Base-by-base conservation (phyloP, 2,888 invertebrate genomes). In the Phengaris arion region DNA sequence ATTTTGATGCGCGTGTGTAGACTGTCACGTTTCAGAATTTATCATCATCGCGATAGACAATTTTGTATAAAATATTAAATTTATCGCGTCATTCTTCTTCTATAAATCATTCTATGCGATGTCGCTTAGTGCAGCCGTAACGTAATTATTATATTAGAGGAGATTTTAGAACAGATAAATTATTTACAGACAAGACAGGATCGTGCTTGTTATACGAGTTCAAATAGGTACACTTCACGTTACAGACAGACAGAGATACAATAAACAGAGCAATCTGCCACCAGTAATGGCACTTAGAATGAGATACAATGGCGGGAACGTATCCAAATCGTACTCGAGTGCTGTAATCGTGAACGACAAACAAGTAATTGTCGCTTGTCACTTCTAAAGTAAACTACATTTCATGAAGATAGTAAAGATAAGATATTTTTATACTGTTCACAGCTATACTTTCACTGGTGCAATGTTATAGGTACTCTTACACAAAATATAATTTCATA, bases 321-420 rank as follows among this genome's bases (percentile, higher is more conserved):
- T 45, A 64, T 64, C 64, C 64, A 64, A 22, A 64, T 64, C 64
- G 12, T 22, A 45, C 35, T 64, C 13, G 13, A 64, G 35, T 64
- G 7, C 7, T 35, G 12, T 64, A 35, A 64, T 64, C 35, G 64
- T 45, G 35, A 64, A 7, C 64, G 64, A 64, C 45, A 22, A 59
- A 59, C 59, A 59, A 59, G 59, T 22, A 35, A 64, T 64, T 35
- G 35, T 64, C 64, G 35, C 64, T 64, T 64, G 35, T 64, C 64
- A 64, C 64, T 45, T 35, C 12, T 64, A 64, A 6, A 12, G 35
- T 10, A 2, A 59, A 22, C 4, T 5, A 22, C 6, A 48, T 48
- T 48, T 35, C 35, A 57, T 57, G 0, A 22, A 59, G 22, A 9
- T 59, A 15, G 10, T 22, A 35, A 35, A 35, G 35, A 2, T 35